phyloP scores from a whole-genome alignment of 1,140 invertebrate genomes.

The Trachymyrmex septentrionalis region DNA sequence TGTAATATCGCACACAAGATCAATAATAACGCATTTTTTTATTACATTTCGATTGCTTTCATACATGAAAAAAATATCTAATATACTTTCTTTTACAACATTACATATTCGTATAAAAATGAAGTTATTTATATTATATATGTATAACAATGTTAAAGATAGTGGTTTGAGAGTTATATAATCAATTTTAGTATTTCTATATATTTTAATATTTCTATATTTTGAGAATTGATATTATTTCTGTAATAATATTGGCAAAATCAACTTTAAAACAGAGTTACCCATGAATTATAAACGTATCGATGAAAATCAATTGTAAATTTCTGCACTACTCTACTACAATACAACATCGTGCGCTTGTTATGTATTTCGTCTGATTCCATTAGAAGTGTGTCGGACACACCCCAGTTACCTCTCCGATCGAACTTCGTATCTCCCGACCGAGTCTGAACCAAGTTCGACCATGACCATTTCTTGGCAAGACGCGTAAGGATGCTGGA shows the following conservation, averaged over 20 bases:
- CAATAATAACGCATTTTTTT: slow-evolving; percentile 13
- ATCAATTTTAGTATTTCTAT: not conserved
- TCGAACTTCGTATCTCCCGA: slow-evolving; percentile 1
- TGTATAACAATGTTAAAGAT: not conserved
- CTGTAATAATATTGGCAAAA: not conserved
- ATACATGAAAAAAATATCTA: too few relatives aligned
- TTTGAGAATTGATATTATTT: not conserved
- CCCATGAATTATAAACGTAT: not conserved
- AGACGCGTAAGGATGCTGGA: slow-evolving; percentile 73
- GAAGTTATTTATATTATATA: not conserved
- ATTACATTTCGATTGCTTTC: not conserved
- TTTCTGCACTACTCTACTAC: not conserved
- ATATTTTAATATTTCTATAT: not conserved
- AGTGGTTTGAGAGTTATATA: not conserved
- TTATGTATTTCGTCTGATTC: not conserved
- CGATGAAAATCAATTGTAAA: not conserved
- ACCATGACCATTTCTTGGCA: slow-evolving; percentile 73
- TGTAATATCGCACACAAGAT: not conserved
- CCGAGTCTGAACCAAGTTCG: slow-evolving; percentile 40
- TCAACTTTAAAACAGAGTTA: not conserved
- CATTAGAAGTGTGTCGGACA: slow-evolving; percentile 2
- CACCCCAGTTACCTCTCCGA: slow-evolving; percentile 10
- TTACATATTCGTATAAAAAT: not conserved
- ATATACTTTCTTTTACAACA: not conserved
- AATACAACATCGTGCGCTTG: slow-evolving; percentile 10